Evolutionary conservation across 2,888 invertebrate species (phyloP), one percentile per base, ranked within the genome.

Genomic region (Emmelina monodactyla): DNA sequence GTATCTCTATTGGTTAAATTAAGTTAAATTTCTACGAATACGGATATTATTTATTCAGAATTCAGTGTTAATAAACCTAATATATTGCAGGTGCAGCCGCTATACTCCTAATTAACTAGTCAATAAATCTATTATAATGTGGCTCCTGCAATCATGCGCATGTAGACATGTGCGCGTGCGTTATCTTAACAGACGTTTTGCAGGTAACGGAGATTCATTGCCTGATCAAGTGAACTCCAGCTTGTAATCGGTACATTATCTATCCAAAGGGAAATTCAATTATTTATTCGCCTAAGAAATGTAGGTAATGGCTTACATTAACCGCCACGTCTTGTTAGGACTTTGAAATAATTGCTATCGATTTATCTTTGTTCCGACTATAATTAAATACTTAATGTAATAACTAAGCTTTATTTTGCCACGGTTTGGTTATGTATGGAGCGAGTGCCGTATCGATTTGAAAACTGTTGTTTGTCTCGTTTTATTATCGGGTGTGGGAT

Each of bases 201-300:
- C n/a, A 25, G 11, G 25, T 11, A 7, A 14, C 29, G 58, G 64
- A 76, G 78, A 78, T 76, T 78, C 78, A 78, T 78, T 79, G 76
- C 70, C 70, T n/a, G 70, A 72, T 69, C 65, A 63, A 65, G 75
- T 69, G 65, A 63, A 58, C 58, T n/a, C 57, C 56, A 61, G 62
- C 65, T 63, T 68, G n/a, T 78, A 78, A 73, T 78, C 72, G 75
- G 67, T 64, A 72, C 76, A 73, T n/a, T n/a, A 78, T 79, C 76
- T 78, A 78, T 79, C 76, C 70, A 59, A 46, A 38, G 43, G 63
- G 71, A 78, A 78, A 76, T 75, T 75, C 72, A 76, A 76, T 78
- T 78, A 73, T 71, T 68, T 62, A 53, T 52, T 58, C 51, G 55
- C 55, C 57, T 44, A 14, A 55, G 53, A 63, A 69, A 65, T 63